Evolutionary conservation across 2,797 vertebrate species (phyloP), one percentile per base, ranked within the genome.

Genomic region (Alexandromys oeconomus): DNA sequence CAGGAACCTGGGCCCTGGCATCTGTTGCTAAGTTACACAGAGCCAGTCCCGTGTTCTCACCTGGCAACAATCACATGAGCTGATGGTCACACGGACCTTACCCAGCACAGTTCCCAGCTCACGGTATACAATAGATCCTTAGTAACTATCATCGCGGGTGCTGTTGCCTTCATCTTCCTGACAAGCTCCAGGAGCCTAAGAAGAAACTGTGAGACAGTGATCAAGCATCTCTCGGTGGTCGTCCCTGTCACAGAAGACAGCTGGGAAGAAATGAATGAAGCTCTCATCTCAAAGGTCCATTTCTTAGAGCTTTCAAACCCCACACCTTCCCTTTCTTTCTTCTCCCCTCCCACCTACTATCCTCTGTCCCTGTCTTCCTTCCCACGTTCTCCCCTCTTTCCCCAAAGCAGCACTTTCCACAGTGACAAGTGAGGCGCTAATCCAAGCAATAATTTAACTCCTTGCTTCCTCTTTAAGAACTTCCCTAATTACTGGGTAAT

Each of bases 401-500:
- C 97, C 97, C 97, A 98, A 95, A 98, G 98, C 92, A 1, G 98
- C 97, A 97, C 97, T 98, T 98, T 98, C 73, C 86, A 92, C 91
- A 11, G 85, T 98, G 98, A 98, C 97, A 98, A 98, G 98, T 98
- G 98, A 98, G 98, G 98, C 97, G 98, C 98, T 98, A 98, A 98
- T 98, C 98, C 97, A 98, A 98, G 98, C 98, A 99, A 99, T 99
- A 99, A 99, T 99, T 99, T 99, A 99, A 99, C 99, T 99, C 99
- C 99, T 99, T 99, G 99, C 99, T 99, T 99, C 98, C 98, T 99
- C 98, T 98, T 99, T 99, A 99, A 99, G 57, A 99, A 99, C 99
- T 98, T 98, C 98, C 98, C 98, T 99, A 99, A 99, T 99, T 99
- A 99, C 99, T 99, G 99, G 99, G 98, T 99, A 99, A 99, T 99